Base-by-base conservation (phyloP, 1,140 invertebrate species). In the Brachionus plicatilis region DNA sequence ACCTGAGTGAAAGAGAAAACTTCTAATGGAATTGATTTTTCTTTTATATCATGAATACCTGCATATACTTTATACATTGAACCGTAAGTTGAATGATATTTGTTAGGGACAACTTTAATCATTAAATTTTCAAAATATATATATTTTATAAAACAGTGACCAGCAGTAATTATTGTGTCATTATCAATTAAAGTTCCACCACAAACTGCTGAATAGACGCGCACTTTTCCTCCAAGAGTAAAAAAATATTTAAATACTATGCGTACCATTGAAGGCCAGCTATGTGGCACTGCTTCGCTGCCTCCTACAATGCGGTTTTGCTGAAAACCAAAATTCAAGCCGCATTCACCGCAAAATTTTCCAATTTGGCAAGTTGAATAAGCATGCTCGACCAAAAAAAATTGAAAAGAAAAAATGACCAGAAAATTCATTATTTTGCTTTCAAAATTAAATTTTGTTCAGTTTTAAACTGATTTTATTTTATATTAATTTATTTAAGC, bases 231-330 rank as follows among this genome's bases (percentile, higher is more conserved):
- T 37, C 24, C 24, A 41, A 24, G 12, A 11, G 5, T 24, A 70
- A 37, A 70, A 24, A 33, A 37, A 70, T 76, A 76, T 4, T 50
- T 29, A 20, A 76, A 47, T 24, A 47, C 11, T 14, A 76, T 27
- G n/a, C 43, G 24, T 12, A 84, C 83, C 27, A 65, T 72, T 72
- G 68, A 85, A 33, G 85, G 85, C 80, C 80, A 85, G 45, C 70
- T 84, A 41, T 84, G 70, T 17, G 83, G 68, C 12, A 50, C 14
- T 6, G 72, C 68, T 50, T 76, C 83, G 37, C 65, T 33, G 14
- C 85, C 85, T 17, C 85, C 85, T 20, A 84, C 41, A n/a, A 85
- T 85, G 3, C 85, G 45, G 43, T 47, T 20, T 47, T 76, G n/a
- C 11, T 9, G 20, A 29, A n/a, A 7, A 11, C 11, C 11, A 27